A percentile compares a stretch with the other conserved stretches of the same genome.
These are phyloP conservation scores for Forficula auricularia DNA, from an alignment of 1,140 invertebrate species.

Conservation along the genomic window DNA sequence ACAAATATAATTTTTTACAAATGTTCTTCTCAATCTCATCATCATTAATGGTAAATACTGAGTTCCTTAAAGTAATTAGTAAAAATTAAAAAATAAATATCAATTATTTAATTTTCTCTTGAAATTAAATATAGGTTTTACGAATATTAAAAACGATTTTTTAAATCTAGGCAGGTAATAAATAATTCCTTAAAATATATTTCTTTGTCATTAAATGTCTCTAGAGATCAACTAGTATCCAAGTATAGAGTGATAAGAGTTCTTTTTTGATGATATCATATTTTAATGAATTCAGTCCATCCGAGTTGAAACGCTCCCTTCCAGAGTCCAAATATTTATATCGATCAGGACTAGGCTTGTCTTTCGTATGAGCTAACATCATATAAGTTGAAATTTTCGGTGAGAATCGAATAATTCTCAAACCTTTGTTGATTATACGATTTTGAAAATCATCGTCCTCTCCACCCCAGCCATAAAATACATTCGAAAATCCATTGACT, in stretches of 20 bases:
- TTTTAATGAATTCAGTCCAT: constrained; percentile 50
- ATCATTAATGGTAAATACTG: too few relatives aligned
- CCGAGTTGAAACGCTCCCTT: constrained; percentile 34
- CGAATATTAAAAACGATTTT: too few relatives aligned
- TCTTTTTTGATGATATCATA: constrained; percentile 38
- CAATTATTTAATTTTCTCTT: too few relatives aligned
- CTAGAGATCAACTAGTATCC: constrained; percentile 25
- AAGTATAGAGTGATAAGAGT: constrained; percentile 36
- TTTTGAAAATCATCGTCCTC: constrained; percentile 80
- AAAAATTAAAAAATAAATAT: too few relatives aligned
- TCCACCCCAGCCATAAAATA: constrained; percentile 73
- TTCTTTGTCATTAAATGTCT: background rate
- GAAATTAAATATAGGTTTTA: too few relatives aligned
- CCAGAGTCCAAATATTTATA: constrained; percentile 38
- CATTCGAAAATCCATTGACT: constrained; percentile 85
- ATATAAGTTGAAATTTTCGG: constrained; percentile 53
- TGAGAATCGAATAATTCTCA: constrained; percentile 48
- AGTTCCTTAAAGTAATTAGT: too few relatives aligned
- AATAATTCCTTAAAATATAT: too few relatives aligned
- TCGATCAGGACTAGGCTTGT: constrained; percentile 36
- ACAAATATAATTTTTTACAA: too few relatives aligned
- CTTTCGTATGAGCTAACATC: constrained; percentile 45
- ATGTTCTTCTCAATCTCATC: too few relatives aligned
- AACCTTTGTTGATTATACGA: constrained; percentile 31
- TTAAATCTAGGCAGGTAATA: too few relatives aligned